phyloP scores from a whole-genome alignment of 2,797 vertebrate species.

The Macropodus opercularis region DNA sequence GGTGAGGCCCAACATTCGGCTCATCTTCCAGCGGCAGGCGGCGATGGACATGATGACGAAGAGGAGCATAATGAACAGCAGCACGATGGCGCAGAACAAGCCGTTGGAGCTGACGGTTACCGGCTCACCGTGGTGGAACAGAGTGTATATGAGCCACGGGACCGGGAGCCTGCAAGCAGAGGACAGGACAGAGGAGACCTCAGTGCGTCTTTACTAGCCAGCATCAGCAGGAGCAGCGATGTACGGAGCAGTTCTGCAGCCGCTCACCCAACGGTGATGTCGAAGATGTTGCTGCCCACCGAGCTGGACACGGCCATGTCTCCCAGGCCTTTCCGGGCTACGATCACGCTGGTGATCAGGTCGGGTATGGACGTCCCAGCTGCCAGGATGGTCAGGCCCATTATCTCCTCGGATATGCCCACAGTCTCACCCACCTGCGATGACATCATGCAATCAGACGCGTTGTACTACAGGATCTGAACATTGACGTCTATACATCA shows the following conservation, averaged over 20 bases:
- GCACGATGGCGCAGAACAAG: conserved; percentile 93
- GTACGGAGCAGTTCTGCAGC: background rate
- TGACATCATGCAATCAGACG: no score
- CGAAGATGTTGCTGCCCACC: conserved; percentile 95
- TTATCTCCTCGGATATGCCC: conserved; percentile 95
- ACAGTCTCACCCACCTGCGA: conserved; percentile 91
- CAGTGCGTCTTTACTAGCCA: no score
- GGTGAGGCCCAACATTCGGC: conserved; percentile 88
- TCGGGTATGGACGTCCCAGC: conserved; percentile 96
- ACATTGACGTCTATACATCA: no score
- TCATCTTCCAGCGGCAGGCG: conserved; percentile 92
- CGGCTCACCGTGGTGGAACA: conserved; percentile 79
- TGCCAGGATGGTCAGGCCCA: conserved; percentile 94
- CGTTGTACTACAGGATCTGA: no score
- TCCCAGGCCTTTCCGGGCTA: conserved; percentile 91
- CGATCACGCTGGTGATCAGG: conserved; percentile 95
- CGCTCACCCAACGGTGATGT: conserved; percentile 85
- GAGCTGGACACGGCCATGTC: conserved; percentile 98
- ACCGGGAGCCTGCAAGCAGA: conserved; percentile 85
- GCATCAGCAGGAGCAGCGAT: no score
- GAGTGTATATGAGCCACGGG: conserved; percentile 89
- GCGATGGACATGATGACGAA: conserved; percentile 94
- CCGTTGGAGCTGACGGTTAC: conserved; percentile 93
- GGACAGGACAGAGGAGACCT: no score
- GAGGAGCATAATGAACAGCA: conserved; percentile 95